Conservation (phyloP, 2,113 vertebrate species). For the Microtus montanus region DNA sequence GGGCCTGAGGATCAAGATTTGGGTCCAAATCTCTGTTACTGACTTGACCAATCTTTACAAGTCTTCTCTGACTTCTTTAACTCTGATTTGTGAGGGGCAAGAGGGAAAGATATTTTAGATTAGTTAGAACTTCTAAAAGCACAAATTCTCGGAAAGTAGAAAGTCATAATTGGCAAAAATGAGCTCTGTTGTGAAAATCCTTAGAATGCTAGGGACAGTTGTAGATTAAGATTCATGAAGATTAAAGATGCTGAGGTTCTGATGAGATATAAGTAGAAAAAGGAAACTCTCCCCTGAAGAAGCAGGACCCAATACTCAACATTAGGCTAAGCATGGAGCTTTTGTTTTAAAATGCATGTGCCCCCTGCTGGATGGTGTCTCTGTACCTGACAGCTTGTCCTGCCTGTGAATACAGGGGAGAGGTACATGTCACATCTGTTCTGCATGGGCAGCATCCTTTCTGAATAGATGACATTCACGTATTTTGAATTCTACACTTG, state of each 20-base stretch:
- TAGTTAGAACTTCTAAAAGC: background rate
- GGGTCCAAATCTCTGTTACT: background rate
- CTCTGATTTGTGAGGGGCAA: background rate
- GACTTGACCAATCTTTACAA: background rate
- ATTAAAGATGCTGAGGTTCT: background rate
- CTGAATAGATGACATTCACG: background rate
- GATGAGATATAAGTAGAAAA: background rate
- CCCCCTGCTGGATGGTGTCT: background rate
- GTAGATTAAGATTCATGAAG: background rate
- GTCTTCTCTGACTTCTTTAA: background rate
- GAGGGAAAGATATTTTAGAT: background rate
- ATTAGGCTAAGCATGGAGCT: background rate
- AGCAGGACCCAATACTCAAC: background rate
- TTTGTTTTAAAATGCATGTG: background rate
- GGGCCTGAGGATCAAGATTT: background rate
- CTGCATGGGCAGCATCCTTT: background rate
- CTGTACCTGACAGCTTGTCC: background rate
- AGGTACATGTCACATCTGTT: background rate
- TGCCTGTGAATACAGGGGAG: background rate
- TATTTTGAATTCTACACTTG: constrained; percentile 16
- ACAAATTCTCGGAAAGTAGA: background rate
- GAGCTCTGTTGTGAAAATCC: background rate
- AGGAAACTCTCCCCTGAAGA: background rate
- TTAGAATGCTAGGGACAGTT: background rate
- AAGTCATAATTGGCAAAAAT: background rate